phyloP scores from a whole-genome alignment of 2,113 vertebrate genomes.

The Euleptes europaea region DNA sequence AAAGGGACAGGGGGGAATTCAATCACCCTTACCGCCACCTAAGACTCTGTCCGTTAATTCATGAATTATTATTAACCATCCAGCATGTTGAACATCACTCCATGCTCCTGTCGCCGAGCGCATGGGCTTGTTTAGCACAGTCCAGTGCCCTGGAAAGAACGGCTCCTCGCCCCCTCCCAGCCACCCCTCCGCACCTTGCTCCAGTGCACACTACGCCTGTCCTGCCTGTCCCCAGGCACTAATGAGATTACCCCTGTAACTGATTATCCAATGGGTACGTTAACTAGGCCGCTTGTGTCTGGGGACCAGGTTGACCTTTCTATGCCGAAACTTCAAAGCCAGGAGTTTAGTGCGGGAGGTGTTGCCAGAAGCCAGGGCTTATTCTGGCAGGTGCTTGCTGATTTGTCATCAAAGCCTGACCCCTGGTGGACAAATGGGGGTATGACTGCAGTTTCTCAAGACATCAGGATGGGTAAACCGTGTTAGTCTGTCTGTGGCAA shows the following conservation, averaged over 20 bases:
- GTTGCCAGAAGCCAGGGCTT: neutral
- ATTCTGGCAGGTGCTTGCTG: neutral
- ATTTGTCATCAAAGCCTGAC: slow-evolving; percentile 54
- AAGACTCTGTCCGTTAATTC: neutral
- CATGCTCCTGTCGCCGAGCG: slow-evolving; percentile 38
- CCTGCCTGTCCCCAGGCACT: slow-evolving; percentile 56
- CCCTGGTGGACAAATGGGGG: slow-evolving; percentile 45
- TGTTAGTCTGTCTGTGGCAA: too few species aligned
- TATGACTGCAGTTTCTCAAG: neutral
- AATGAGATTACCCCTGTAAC: slow-evolving; percentile 52
- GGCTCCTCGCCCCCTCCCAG: neutral
- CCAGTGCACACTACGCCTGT: slow-evolving; percentile 17
- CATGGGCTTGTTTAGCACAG: slow-evolving; percentile 3
- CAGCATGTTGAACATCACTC: neutral
- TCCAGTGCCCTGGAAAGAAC: slow-evolving; percentile 53
- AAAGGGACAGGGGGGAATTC: neutral
- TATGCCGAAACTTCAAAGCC: neutral
- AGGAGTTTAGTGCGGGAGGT: neutral
- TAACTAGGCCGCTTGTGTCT: slow-evolving; percentile 54
- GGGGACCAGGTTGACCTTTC: slow-evolving; percentile 57
- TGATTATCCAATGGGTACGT: slow-evolving; percentile 47
- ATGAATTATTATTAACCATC: neutral
- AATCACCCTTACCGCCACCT: neutral
- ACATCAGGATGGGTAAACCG: too few species aligned
- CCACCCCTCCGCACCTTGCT: neutral